Evolutionary conservation across 2,888 invertebrate genomes (phyloP), one percentile per base, ranked within the genome.

Genomic region (Chrysotoxum bicinctum): DNA sequence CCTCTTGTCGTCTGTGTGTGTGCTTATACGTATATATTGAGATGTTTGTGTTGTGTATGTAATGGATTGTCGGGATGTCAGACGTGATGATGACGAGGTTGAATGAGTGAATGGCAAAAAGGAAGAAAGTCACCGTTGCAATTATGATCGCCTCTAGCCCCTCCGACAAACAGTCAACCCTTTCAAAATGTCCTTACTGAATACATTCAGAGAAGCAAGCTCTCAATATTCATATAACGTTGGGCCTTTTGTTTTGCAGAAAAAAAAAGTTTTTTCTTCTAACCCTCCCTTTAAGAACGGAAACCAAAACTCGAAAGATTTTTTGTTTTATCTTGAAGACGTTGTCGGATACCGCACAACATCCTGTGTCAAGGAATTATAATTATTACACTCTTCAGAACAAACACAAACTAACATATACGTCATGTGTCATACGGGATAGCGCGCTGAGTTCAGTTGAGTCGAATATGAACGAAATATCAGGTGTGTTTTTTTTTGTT

Each of bases 111-210:
- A 77, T 81, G 50, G 73, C 62, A 76, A 77, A 80, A 81, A 77
- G 85, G 77, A 85, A 85, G 81, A 81, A 85, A 85, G 85, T 85
- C 81, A 81, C 76, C 81, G 76, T 76, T 85, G 85, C 85, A 85
- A 85, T 85, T 81, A 85, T 77, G 80, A 69, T 77, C 85, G 76
- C 73, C 72, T 69, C 68, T 69, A 73, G 76, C 76, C 73, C 68
- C 72, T 76, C 58, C 50, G 73, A 69, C 81, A 77, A 76, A 77
- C 60, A 76, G 81, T 23, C 32, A 77, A 69, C 72, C 77, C 72
- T 77, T 85, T 81, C 30, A 60, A 69, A 75, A 69, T 74, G 56
- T 78, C 78, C 78, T 58, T 45, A 60, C 30, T 54, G 7, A 50
- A 37, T 64, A 64, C 35, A 40, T 66, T 76, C 52, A 40, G 56